Percentiles rank a stretch among this genome's conserved stretches.
phyloP scores from a whole-genome alignment of 2,797 vertebrate species.

The Notamacropus eugenii region DNA sequence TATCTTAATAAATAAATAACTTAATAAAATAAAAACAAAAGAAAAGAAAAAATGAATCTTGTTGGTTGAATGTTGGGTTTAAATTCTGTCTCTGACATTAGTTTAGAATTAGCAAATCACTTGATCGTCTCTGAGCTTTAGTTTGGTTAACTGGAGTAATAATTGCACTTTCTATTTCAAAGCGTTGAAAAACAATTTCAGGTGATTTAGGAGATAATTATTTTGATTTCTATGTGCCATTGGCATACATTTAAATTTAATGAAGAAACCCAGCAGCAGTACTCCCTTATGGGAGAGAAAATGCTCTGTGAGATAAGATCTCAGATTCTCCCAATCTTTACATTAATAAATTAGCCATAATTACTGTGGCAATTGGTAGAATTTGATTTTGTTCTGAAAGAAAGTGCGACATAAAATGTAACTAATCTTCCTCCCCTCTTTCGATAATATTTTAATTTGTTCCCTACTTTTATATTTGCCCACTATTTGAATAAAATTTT shows the following conservation, averaged over 20 bases:
- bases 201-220: not conserved
- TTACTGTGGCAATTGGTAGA: not conserved
- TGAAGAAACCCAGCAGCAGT: not conserved
- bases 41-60: too few species aligned
- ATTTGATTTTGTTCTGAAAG: not conserved
- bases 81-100: too few species aligned
- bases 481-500: not conserved
- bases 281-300: not conserved
- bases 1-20: too few species aligned
- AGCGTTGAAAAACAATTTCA: too few species aligned
- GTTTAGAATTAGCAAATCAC: not conserved
- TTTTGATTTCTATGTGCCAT: not conserved
- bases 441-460: not conserved
- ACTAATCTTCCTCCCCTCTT: not conserved
- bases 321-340: not conserved
- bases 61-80: too few species aligned
- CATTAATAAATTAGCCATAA: not conserved
- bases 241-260: not conserved
- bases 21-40: too few species aligned
- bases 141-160: not conserved
- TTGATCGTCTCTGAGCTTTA: not conserved
- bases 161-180: too few species aligned
- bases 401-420: not conserved
- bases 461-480: not conserved
- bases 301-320: not conserved